Conservation (phyloP, 2,797 vertebrate species). For the Anguilla anguilla region DNA sequence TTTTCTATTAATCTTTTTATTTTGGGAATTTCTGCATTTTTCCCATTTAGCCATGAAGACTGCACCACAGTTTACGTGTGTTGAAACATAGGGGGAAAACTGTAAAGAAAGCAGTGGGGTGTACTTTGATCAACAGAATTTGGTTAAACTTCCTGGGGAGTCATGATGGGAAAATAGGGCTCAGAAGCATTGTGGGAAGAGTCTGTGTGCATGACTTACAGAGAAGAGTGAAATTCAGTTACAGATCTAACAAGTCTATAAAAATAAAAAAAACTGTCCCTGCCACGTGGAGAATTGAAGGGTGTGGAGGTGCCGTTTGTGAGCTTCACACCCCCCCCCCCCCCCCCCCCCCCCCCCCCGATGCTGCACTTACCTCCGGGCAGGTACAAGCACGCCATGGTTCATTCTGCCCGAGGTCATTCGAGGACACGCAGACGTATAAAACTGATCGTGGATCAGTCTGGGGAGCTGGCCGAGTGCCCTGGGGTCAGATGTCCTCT, state of each 20-base stretch:
- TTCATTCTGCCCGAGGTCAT: background rate
- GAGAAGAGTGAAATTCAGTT: too few species aligned
- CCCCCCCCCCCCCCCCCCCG: background rate
- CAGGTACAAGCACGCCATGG: background rate
- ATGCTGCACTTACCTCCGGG: background rate
- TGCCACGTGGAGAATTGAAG: background rate
- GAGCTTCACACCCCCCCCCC: background rate
- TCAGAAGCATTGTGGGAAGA: conserved; percentile 36
- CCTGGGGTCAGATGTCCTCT: background rate
- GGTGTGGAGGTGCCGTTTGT: background rate
- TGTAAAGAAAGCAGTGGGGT: conserved; percentile 20
- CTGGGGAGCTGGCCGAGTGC: background rate
- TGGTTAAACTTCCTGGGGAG: conserved; percentile 53
- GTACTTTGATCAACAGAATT: conserved; percentile 63
- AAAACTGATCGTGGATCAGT: background rate
- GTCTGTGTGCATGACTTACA: background rate
- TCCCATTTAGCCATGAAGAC: too few species aligned
- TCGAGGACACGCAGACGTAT: background rate
- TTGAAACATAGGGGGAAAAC: conserved; percentile 49
- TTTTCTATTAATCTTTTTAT: background rate
- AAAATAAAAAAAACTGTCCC: background rate
- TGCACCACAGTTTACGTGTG: background rate
- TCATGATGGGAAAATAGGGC: conserved; percentile 38
- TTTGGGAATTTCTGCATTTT: too few species aligned
- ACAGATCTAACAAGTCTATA: background rate